These are phyloP conservation scores for Ascaphus truei DNA, from an alignment of 2,113 vertebrate genomes.

Conservation along the genomic window DNA sequence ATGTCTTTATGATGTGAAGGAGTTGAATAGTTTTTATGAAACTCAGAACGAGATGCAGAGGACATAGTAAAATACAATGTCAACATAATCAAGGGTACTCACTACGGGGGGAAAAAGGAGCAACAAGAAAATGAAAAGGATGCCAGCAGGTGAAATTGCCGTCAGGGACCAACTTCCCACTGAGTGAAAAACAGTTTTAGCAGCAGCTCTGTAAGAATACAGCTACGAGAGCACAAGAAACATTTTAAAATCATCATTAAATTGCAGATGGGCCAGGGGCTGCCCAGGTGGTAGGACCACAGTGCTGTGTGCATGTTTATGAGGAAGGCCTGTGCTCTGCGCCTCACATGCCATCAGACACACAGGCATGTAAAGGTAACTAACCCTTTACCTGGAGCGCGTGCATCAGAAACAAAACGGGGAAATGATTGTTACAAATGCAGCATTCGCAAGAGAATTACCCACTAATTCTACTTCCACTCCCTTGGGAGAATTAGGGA, in stretches of 20 bases:
- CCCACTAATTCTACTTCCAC: conserved; percentile 30
- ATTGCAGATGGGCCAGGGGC: conserved; percentile 29
- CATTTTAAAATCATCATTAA: conserved; percentile 58
- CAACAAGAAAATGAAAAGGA: conserved; percentile 58
- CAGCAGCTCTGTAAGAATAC: conserved; percentile 49
- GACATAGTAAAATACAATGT: conserved; percentile 59
- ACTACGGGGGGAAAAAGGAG: conserved; percentile 41
- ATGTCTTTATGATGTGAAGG: background rate
- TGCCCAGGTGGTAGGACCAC: conserved; percentile 49
- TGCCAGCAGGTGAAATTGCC: conserved; percentile 58
- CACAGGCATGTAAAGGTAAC: conserved; percentile 9
- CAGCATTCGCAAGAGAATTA: conserved; percentile 27
- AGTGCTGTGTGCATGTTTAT: conserved; percentile 33
- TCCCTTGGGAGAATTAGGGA: conserved; percentile 25
- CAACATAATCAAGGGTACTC: conserved; percentile 42
- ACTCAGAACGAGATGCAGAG: conserved; percentile 45
- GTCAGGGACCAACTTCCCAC: conserved; percentile 56
- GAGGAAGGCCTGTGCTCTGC: conserved; percentile 4
- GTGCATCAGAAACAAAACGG: conserved; percentile 22
- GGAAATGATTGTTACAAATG: conserved; percentile 32
- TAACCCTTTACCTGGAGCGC: conserved; percentile 28
- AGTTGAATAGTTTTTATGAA: conserved; percentile 22
- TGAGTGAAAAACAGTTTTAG: conserved; percentile 55
- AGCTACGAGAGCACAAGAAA: conserved; percentile 55
- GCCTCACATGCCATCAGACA: background rate